Base-by-base conservation (phyloP, 2,113 vertebrate genomes). In the Poeciliopsis turrubarensis region DNA sequence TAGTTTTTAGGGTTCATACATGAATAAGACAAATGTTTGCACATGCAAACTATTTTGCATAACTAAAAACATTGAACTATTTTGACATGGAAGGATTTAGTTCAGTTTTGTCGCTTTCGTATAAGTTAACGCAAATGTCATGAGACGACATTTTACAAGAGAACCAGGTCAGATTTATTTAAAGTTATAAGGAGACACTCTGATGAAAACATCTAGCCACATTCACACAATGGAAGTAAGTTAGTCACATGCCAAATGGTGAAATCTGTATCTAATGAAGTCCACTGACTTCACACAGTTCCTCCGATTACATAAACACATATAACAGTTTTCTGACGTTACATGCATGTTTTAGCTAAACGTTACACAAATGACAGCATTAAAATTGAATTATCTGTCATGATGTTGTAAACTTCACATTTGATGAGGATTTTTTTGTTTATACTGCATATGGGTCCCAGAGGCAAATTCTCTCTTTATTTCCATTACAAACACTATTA, bases 401-500 rank as follows among this genome's bases (percentile, higher is more conserved):
- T 9, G 19, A 32, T 44, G 25, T 29, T 78, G 1, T 60, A 44
- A 67, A 60, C 2, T 0, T n/a, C 10, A 71, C 19, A 34, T 9
- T 39, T 37, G 1, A 9, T 22, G 0, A 32, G 19, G 1, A 0
- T 13, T 41, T 41, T 19, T 17, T 47, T 19, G 17, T 19, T 72
- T 12, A 51, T 6, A 26, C 34, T 65, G 11, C 39, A 54, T 22
- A 11, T 2, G 27, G 17, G 61, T 34, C 17, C 37, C 74, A 19
- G 60, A n/a, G 22, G 44, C 63, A 71, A 31, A 70, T 63, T n/a
- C 29, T n/a, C 37, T 34, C 60, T 15, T 26, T 57, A 63, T 19
- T 39, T 67, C 19, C 1, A 44, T 63, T n/a, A 70, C 32, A 54
- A 54, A 32, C 25, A 77, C 12, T 75, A n/a, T 29, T 69, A 54